Base-by-base conservation (phyloP, 2,797 vertebrate species). In the Geotrypetes seraphini region DNA sequence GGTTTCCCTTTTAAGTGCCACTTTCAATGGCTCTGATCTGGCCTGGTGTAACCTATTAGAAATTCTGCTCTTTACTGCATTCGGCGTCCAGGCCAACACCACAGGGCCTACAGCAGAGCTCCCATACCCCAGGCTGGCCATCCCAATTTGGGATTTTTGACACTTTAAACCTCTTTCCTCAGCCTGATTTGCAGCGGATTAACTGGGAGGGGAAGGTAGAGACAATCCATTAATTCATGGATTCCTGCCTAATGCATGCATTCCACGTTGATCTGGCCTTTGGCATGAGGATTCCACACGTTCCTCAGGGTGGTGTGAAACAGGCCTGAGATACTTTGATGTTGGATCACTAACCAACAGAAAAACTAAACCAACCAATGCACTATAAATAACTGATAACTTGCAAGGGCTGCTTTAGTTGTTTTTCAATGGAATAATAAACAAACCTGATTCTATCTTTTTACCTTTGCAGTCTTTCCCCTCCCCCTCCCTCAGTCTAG, bases 181-280 rank as follows among this genome's bases (percentile, higher is more conserved):
- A 35, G 39, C 35, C 49, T 43, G 21, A 42, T 63, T 65, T 54
- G 53, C 66, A 44, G 52, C 28, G 39, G 53, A 61, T 69, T 67
- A 65, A 65, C 65, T 25, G 45, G 21, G 44, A 66, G 51, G 35
- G 57, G 57, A 56, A 59, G 41, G 41, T 38, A 52, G 55, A 53
- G 58, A 69, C 56, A 66, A 60, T 56, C 53, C 50, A 49, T 28
- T 60, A 64, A 63, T 71, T 73, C 60, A 68, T 55, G 55, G 57
- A 73, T 69, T 68, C 45, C 45, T 58, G 45, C 51, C 53, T 70
- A 64, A 72, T 72, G 61, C 69, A 66, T 65, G 56, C 54, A 66
- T 49, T 50, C 53, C 63, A 67, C 58, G 68, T 50, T 59, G 59
- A 63, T 69, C 64, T 65, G 51, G 43, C 60, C 43, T 66, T 56